These are phyloP conservation scores for Picathartes gymnocephalus DNA, from an alignment of 2,113 vertebrate genomes.

Conservation along the genomic window DNA sequence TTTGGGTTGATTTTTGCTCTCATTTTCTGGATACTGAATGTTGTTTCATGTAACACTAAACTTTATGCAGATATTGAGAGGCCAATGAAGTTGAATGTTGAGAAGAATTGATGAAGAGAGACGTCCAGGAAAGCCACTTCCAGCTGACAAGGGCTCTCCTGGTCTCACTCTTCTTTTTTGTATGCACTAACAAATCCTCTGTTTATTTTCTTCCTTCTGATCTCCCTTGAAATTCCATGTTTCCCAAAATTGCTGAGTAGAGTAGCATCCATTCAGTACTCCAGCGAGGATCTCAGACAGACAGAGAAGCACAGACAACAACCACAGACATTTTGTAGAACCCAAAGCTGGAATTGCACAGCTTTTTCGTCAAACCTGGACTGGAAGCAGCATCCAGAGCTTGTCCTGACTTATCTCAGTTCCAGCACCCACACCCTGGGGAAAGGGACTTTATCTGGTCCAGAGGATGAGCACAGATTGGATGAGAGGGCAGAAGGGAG, in stretches of 20 bases:
- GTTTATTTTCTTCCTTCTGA: neutral
- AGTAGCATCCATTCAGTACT: neutral
- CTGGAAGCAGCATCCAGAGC: neutral
- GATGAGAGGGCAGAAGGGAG: neutral
- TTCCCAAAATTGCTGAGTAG: neutral
- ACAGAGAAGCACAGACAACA: neutral
- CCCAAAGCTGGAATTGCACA: fast-evolving
- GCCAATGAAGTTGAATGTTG: neutral
- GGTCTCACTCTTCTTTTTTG: neutral
- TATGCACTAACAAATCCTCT: neutral
- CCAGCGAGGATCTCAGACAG: neutral
- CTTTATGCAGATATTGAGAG: neutral
- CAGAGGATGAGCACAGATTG: neutral
- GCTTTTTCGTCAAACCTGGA: neutral
- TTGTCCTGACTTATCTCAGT: neutral
- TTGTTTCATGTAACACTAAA: neutral
- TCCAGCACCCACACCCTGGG: neutral
- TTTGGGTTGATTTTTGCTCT: neutral
- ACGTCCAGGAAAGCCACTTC: neutral
- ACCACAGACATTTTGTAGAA: neutral
- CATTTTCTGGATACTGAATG: neutral
- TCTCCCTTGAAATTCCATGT: neutral
- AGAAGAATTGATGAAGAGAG: neutral
- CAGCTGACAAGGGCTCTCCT: neutral
- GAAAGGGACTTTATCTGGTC: neutral